Evolutionary conservation across 2,888 invertebrate genomes (phyloP).

Genomic region (Agrenia bidenticulata): DNA sequence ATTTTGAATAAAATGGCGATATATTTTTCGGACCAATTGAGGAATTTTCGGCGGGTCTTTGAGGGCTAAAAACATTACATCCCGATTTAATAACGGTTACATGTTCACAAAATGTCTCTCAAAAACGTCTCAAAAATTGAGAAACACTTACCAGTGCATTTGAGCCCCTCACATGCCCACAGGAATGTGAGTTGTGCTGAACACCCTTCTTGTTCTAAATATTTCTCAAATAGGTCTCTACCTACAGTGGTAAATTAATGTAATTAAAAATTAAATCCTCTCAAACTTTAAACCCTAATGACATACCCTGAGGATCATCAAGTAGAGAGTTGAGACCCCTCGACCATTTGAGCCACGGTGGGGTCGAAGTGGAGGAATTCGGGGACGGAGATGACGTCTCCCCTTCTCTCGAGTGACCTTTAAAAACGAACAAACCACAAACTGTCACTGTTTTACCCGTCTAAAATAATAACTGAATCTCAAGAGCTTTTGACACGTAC

Average conservation of each 20-base stretch:
- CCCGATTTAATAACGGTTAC: no score
- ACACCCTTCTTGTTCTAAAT: slow-evolving; percentile 48
- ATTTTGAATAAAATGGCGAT: slow-evolving; percentile 67
- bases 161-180: slow-evolving; percentile 83
- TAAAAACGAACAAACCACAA: no score
- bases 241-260: slow-evolving; percentile 54
- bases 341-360: slow-evolving; percentile 85
- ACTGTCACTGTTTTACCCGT: no score
- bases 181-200: slow-evolving; percentile 85
- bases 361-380: slow-evolving; percentile 55
- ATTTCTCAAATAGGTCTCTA: slow-evolving; percentile 71
- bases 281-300: neutral
- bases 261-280: neutral
- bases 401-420: neutral
- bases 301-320: slow-evolving; percentile 79
- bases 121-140: neutral
- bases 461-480: neutral
- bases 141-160: slow-evolving; percentile 36
- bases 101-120: neutral
- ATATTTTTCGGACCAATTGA: slow-evolving; percentile 71
- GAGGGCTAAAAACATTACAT: no score
- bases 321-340: slow-evolving; percentile 78
- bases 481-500: neutral
- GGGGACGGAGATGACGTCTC: slow-evolving; percentile 32
- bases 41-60: slow-evolving; percentile 70